phyloP scores from a whole-genome alignment of 2,113 vertebrate genomes.

The Octodon degus region DNA sequence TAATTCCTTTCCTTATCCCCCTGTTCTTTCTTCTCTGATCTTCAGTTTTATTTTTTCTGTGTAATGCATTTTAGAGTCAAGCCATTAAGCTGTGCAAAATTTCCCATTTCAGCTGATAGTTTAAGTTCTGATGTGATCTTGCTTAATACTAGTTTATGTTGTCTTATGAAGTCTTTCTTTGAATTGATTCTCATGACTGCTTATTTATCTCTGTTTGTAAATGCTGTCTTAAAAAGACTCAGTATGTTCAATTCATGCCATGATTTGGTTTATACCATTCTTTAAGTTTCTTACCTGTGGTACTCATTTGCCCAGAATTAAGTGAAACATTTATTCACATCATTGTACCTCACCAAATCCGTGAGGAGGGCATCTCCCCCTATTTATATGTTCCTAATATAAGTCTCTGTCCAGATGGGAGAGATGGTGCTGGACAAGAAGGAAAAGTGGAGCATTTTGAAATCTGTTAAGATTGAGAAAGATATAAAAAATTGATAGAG shows the following conservation, averaged over 20 bases:
- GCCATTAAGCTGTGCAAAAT: conserved; percentile 3
- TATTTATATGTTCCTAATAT: conserved; percentile 56
- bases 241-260: neutral
- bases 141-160: neutral
- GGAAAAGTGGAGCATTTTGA: conserved; percentile 66
- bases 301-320: neutral
- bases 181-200: neutral
- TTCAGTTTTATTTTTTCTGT: conserved; percentile 42
- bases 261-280: neutral
- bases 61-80: neutral
- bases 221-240: neutral
- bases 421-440: conserved; percentile 64
- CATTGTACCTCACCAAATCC: neutral
- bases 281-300: neutral
- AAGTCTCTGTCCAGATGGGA: conserved; percentile 54
- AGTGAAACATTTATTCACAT: neutral
- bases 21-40: conserved; percentile 28
- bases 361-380: conserved; percentile 35
- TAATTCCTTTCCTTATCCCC: neutral
- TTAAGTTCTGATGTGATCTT: conserved; percentile 51
- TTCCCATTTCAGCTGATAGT: conserved; percentile 40
- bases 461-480: conserved; percentile 78
- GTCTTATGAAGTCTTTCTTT: neutral
- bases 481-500: conserved; percentile 78
- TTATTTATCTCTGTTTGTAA: neutral